These are phyloP conservation scores for Plodia interpunctella DNA, from an alignment of 1,140 invertebrate species.

Conservation along the genomic window DNA sequence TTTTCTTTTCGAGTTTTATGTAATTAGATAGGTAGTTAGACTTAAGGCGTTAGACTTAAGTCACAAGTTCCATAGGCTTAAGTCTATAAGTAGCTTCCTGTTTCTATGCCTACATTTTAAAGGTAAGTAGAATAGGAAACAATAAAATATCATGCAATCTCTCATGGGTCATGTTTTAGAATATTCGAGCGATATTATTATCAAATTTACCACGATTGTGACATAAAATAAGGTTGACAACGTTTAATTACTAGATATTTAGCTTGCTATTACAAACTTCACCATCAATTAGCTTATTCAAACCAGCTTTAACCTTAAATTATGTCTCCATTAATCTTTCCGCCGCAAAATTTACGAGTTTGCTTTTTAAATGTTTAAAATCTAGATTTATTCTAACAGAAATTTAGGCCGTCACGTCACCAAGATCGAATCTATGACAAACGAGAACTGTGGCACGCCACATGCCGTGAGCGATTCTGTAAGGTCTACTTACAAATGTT, in stretches of 20 bases:
- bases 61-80: no score
- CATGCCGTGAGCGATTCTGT: slow-evolving; percentile 3
- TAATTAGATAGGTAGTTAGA: no score
- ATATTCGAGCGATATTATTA: background rate
- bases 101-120: no score
- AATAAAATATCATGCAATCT: no score
- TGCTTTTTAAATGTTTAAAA: background rate
- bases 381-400: background rate
- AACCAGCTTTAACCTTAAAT: background rate
- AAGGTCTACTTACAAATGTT: background rate
- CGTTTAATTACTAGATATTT: background rate
- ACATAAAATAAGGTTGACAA: background rate
- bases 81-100: no score
- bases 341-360: background rate
- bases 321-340: background rate
- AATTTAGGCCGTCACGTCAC: background rate
- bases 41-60: no score
- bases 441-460: background rate
- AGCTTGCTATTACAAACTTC: background rate
- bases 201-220: background rate
- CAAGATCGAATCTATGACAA: background rate
- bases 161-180: no score
- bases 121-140: no score
- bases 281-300: background rate
- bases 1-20: no score